Evolutionary conservation across 2,888 invertebrate species (phyloP), one percentile per base, ranked within the genome.

Genomic region (Callimorpha dominula): DNA sequence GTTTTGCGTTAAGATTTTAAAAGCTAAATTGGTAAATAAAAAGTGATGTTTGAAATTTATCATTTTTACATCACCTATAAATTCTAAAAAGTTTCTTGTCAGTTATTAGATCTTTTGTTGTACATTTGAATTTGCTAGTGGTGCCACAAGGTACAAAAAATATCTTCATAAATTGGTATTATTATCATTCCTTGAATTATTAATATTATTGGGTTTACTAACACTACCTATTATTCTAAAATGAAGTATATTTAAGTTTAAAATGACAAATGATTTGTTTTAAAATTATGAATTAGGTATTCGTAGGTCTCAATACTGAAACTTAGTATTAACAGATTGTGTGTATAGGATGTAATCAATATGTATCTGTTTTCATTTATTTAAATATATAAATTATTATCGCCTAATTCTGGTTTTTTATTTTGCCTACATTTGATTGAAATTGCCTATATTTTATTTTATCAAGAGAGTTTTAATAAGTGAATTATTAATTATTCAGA

Each of bases 331-430:
- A 86, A 84, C 77, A 77, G 74, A 82, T 75, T 83, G 87, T 87
- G 88, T 91, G 86, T 89, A 87, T 87, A 85, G 82, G 84, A 83
- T 90, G 84, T 91, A 92, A 91, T 91, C 68, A 60, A 46, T 68
- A 92, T 92, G 89, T 93, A 91, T 93, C 90, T 71, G 81, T 84
- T 90, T 90, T 88, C 84, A 86, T 86, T 87, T 87, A 88, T 88
- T 86, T 88, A 89, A 86, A 87, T 86, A 67, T 74, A 90, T 84
- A 88, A 85, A 87, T 85, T 87, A 85, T 87, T 82, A 84, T 81
- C 76, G 81, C 65, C 70, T 49, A 68, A 75, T 73, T 69, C 68
- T 74, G 75, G 64, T 76, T 78, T 60, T 83, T 84, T 79, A 73
- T 74, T 79, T 75, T 42, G 40, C 12, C 52, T 9, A 46, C 73